phyloP scores from a whole-genome alignment of 2,888 invertebrate genomes.

The Papilio elwesi region DNA sequence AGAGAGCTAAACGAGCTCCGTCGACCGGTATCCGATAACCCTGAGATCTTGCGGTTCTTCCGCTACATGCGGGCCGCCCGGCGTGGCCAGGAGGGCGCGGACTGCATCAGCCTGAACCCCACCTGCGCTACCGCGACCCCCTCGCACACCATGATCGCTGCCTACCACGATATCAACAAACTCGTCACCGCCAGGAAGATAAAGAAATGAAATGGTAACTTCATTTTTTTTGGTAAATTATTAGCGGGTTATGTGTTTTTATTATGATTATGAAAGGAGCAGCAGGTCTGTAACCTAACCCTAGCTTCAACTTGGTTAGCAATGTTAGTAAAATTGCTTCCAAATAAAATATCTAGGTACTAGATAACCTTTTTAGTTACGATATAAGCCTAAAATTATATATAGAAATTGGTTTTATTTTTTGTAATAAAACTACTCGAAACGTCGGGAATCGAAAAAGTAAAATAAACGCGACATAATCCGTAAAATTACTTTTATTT shows the following conservation, averaged over 20 bases:
- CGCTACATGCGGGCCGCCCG: conserved; percentile 95
- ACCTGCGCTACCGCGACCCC: conserved; percentile 87
- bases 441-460: too few species aligned
- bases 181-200: conserved; percentile 91
- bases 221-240: not conserved
- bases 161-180: conserved; percentile 94
- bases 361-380: too few species aligned
- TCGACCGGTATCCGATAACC: conserved; percentile 93
- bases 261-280: not conserved
- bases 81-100: conserved; percentile 91
- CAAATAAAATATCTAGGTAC: too few species aligned
- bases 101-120: conserved; percentile 87
- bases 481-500: too few species aligned
- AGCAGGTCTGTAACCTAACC: not conserved
- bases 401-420: too few species aligned
- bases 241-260: too few species aligned
- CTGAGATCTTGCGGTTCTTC: conserved; percentile 94
- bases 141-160: conserved; percentile 92
- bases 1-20: conserved; percentile 94
- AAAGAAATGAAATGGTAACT: conserved; percentile 48
- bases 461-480: too few species aligned
- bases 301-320: too few species aligned
- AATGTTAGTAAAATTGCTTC: too few species aligned
- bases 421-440: too few species aligned
- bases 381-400: too few species aligned